These are phyloP conservation scores for Oceanodroma tethys DNA, from an alignment of 2,113 vertebrate genomes.

Conservation along the genomic window DNA sequence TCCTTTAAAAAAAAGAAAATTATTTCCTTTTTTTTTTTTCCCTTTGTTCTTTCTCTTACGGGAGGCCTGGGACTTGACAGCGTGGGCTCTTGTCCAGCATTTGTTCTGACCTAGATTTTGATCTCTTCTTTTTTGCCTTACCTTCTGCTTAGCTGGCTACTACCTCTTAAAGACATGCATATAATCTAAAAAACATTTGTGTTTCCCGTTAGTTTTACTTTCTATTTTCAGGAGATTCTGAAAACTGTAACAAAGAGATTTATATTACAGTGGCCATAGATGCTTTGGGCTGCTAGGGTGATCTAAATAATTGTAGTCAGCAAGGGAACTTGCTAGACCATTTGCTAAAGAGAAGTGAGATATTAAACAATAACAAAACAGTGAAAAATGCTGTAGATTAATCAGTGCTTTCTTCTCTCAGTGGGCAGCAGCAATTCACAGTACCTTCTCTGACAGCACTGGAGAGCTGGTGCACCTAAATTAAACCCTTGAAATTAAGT, in stretches of 20 bases:
- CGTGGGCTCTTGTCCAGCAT: neutral
- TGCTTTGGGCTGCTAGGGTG: neutral
- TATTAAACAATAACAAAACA: neutral
- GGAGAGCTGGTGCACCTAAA: neutral
- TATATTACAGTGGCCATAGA: neutral
- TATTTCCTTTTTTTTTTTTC: neutral
- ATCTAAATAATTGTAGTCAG: neutral
- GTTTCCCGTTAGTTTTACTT: neutral
- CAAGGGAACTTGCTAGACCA: neutral
- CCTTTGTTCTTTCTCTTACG: neutral
- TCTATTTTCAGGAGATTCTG: constrained; percentile 1
- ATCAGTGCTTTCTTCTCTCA: neutral
- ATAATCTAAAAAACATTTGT: constrained; percentile 16
- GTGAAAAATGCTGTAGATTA: neutral
- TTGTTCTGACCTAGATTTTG: constrained; percentile 66
- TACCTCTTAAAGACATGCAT: neutral
- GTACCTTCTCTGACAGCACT: neutral
- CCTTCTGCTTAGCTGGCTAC: constrained; percentile 31
- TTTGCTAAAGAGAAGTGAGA: neutral
- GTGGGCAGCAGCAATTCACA: neutral
- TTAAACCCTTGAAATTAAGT: neutral
- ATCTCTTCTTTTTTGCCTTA: constrained; percentile 42
- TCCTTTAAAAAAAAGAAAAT: neutral
- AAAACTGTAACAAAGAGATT: neutral
- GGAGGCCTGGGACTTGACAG: constrained; percentile 8